Percentiles rank a stretch among this genome's conserved stretches.
phyloP scores from a whole-genome alignment of 2,113 vertebrate species.

The Callionymus lyra region DNA sequence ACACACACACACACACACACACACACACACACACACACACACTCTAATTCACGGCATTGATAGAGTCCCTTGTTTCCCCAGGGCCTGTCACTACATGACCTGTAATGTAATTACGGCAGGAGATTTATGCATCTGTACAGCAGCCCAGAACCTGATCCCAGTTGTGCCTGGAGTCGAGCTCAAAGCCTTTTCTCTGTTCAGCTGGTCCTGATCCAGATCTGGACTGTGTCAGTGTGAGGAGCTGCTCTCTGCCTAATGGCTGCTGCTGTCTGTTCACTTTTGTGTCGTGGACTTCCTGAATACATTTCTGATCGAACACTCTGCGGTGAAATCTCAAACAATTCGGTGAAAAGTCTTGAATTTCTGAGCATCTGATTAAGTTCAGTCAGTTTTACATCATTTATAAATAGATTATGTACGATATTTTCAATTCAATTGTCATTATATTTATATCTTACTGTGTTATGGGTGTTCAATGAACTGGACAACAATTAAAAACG shows the following conservation, averaged over 20 bases:
- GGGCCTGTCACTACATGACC: constrained; percentile 77
- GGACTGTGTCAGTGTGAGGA: constrained; percentile 68
- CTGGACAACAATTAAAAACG: no score
- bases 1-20: constrained; percentile 24
- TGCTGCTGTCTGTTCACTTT: constrained; percentile 6
- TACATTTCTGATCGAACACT: no score
- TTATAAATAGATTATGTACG: no score
- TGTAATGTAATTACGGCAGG: constrained; percentile 94
- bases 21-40: constrained; percentile 61
- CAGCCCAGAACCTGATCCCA: constrained; percentile 92
- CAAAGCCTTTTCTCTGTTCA: constrained; percentile 78
- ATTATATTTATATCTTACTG: no score
- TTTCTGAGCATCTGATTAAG: no score
- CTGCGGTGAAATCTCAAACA: no score
- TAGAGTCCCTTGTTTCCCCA: constrained; percentile 85
- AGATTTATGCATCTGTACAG: constrained; percentile 86
- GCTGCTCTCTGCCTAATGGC: constrained; percentile 68
- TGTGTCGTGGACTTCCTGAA: constrained; percentile 10
- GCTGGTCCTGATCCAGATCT: constrained; percentile 83
- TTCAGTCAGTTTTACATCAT: no score
- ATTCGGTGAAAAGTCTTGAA: no score
- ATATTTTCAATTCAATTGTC: no score
- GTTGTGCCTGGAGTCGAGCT: constrained; percentile 78
- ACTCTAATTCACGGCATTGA: constrained; percentile 77
- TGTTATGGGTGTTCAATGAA: no score